phyloP scores from a whole-genome alignment of 2,888 invertebrate species.

The Lobophora halterata region DNA sequence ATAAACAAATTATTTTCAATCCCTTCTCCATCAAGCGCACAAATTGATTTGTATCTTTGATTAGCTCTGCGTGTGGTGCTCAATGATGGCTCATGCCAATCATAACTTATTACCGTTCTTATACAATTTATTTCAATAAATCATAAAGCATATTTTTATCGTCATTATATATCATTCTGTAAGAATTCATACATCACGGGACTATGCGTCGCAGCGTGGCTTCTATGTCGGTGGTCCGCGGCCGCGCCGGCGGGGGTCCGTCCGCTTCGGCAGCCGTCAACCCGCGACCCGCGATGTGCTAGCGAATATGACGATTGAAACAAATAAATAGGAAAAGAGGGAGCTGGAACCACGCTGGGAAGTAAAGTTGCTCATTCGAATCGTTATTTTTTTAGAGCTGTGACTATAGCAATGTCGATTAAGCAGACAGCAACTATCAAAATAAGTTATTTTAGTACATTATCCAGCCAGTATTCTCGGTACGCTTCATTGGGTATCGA shows the following conservation, averaged over 20 bases:
- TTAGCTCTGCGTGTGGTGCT: constrained; percentile 29
- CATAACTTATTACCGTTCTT: constrained; percentile 17
- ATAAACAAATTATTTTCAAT: too few species aligned
- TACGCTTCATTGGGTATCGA: too few species aligned
- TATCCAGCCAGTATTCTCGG: too few species aligned
- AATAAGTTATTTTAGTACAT: too few species aligned
- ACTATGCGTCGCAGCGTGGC: constrained; percentile 35
- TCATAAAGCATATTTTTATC: constrained; percentile 20
- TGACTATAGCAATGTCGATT: too few species aligned
- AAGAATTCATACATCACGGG: constrained; percentile 29
- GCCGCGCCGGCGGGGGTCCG: constrained; percentile 34
- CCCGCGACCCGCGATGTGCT: constrained; percentile 24
- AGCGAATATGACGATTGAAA: constrained; percentile 21
- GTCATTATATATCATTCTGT: constrained; percentile 14
- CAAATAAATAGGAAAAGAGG: constrained; percentile 12
- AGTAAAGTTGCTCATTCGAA: constrained; percentile 6
- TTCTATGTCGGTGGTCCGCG: constrained; percentile 47
- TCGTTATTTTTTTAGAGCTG: neutral
- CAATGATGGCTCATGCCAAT: constrained; percentile 21
- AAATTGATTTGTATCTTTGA: constrained; percentile 38
- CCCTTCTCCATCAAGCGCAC: constrained; percentile 34
- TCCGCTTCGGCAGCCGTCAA: constrained; percentile 27
- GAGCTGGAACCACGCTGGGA: constrained; percentile 12
- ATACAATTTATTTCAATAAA: constrained; percentile 7
- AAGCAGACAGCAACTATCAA: too few species aligned